Evolutionary conservation across 2,113 vertebrate species (phyloP).

Genomic region (Ursus arctos): DNA sequence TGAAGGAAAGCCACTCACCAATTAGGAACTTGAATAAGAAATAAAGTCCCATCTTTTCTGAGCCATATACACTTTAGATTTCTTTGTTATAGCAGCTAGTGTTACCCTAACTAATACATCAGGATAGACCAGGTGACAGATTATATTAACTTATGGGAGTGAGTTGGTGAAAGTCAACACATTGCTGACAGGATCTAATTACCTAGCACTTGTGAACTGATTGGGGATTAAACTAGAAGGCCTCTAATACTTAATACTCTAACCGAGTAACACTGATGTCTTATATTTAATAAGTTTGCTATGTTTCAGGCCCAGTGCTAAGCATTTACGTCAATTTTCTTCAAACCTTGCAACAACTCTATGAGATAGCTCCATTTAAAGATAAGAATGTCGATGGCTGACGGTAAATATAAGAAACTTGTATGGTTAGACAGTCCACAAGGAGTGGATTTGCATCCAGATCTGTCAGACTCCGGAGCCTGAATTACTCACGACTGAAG

Average conservation of each 20-base stretch:
- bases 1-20: background rate
- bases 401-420: background rate
- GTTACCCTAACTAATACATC: conserved; percentile 31
- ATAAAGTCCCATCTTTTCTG: background rate
- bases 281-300: conserved; percentile 54
- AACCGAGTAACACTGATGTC: background rate
- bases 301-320: background rate
- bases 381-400: background rate
- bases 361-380: background rate
- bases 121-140: background rate
- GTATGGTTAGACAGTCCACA: background rate
- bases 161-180: background rate
- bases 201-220: background rate
- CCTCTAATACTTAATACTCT: background rate
- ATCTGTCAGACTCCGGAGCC: background rate
- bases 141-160: conserved; percentile 11
- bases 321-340: background rate
- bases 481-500: background rate
- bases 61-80: background rate
- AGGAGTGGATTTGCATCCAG: background rate
- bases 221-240: conserved; percentile 7
- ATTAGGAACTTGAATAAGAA: conserved; percentile 30
- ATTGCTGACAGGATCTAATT: conserved; percentile 14
- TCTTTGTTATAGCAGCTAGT: conserved; percentile 2
- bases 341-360: background rate